A percentile compares a stretch with the other conserved stretches of the same genome.
These are phyloP conservation scores for Beaufortia kweichowensis DNA, from an alignment of 2,113 vertebrate species.

Conservation along the genomic window DNA sequence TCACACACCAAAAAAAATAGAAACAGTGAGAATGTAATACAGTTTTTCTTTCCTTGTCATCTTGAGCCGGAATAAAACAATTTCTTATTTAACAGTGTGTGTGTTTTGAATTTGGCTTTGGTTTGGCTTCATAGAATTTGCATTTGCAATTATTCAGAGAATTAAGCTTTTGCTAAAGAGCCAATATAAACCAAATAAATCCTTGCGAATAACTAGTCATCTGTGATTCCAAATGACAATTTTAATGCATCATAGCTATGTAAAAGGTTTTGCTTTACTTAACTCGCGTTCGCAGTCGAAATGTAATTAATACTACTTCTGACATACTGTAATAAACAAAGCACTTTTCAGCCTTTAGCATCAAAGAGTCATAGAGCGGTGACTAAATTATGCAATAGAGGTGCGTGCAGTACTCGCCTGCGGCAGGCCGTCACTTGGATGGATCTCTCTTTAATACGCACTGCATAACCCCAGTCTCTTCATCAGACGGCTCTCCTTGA, in stretches of 20 bases:
- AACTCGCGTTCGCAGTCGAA: no score
- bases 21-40: not conserved
- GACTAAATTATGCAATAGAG: conserved; percentile 31
- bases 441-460: conserved; percentile 37
- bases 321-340: not conserved
- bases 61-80: not conserved
- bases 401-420: not conserved
- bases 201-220: not conserved
- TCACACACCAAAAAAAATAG: conserved; percentile 14
- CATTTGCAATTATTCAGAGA: not conserved
- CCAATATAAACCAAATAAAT: conserved; percentile 17
- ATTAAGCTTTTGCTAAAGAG: conserved; percentile 22
- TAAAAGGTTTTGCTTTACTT: no score
- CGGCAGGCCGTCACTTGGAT: not conserved
- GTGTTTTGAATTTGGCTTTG: not conserved
- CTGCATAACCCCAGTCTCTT: conserved; percentile 13
- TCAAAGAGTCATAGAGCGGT: not conserved
- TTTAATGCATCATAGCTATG: not conserved
- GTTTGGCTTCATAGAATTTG: not conserved
- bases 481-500: conserved; percentile 35
- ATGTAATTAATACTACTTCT: not conserved
- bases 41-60: not conserved
- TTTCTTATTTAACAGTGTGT: not conserved
- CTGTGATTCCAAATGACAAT: not conserved
- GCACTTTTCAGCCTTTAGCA: not conserved